Conservation (phyloP, 2,888 invertebrate genomes). For the Serripes groenlandicus region DNA sequence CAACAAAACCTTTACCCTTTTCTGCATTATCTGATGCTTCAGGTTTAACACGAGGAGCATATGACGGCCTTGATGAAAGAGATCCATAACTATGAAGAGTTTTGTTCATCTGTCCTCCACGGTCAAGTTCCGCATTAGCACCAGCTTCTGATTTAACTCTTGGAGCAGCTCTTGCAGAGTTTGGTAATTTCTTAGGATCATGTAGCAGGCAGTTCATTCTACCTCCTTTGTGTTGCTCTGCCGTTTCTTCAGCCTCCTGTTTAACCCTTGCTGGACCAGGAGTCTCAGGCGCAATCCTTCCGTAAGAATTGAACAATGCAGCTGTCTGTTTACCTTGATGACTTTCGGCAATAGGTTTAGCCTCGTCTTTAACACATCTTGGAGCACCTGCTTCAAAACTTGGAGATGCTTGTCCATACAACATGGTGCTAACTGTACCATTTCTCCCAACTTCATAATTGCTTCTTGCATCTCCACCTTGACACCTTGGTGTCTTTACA, state of each 20-base stretch:
- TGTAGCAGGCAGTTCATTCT: slow-evolving; percentile 78
- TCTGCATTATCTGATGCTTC: slow-evolving; percentile 76
- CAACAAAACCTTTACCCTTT: slow-evolving; percentile 79
- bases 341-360: slow-evolving; percentile 74
- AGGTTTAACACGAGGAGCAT: slow-evolving; percentile 74
- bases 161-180: slow-evolving; percentile 73
- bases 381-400: slow-evolving; percentile 70
- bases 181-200: slow-evolving; percentile 74
- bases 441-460: slow-evolving; percentile 77
- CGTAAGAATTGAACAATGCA: slow-evolving; percentile 71
- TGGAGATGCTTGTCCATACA: slow-evolving; percentile 75
- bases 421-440: slow-evolving; percentile 74
- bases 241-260: slow-evolving; percentile 70
- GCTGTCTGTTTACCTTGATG: slow-evolving; percentile 73
- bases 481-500: slow-evolving; percentile 73
- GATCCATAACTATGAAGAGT: slow-evolving; percentile 73
- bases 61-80: slow-evolving; percentile 62
- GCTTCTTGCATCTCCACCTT: slow-evolving; percentile 66
- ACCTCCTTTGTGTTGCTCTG: slow-evolving; percentile 72
- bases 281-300: slow-evolving; percentile 68
- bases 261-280: slow-evolving; percentile 72
- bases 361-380: slow-evolving; percentile 77
- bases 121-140: slow-evolving; percentile 71
- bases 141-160: slow-evolving; percentile 77
- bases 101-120: slow-evolving; percentile 76